phyloP scores from a whole-genome alignment of 2,797 vertebrate genomes.

The Cheirogaleus major region DNA sequence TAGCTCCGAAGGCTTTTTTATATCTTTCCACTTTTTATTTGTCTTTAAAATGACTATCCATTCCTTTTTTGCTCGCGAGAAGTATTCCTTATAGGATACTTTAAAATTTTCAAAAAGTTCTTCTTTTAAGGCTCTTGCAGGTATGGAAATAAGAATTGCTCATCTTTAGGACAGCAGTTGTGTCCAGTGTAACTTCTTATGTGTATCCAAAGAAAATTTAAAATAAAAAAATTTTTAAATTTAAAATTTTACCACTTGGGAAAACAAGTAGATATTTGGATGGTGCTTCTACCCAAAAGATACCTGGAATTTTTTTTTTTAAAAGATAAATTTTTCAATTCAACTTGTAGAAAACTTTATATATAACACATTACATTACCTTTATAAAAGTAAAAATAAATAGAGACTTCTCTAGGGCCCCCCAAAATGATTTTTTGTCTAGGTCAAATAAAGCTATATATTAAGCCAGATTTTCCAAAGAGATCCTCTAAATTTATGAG shows the following conservation, averaged over 20 bases:
- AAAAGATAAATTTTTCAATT: neutral
- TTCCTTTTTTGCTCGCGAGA: neutral
- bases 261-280: neutral
- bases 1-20: neutral
- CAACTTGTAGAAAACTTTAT: constrained; percentile 11
- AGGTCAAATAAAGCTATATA: neutral
- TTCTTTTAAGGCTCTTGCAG: neutral
- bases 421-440: constrained; percentile 1
- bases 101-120: neutral
- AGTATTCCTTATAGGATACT: constrained; percentile 1
- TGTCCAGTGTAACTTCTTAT: neutral
- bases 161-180: neutral
- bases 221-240: neutral
- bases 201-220: neutral
- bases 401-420: neutral
- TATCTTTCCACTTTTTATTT: neutral
- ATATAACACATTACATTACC: neutral
- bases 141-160: neutral
- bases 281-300: neutral
- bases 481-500: neutral
- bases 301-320: neutral
- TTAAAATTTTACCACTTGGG: neutral
- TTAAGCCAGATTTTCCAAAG: neutral
- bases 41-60: neutral
- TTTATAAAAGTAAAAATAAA: neutral